Base-by-base conservation (phyloP, 1,140 invertebrate genomes). In the Wiebesia pumilae region DNA sequence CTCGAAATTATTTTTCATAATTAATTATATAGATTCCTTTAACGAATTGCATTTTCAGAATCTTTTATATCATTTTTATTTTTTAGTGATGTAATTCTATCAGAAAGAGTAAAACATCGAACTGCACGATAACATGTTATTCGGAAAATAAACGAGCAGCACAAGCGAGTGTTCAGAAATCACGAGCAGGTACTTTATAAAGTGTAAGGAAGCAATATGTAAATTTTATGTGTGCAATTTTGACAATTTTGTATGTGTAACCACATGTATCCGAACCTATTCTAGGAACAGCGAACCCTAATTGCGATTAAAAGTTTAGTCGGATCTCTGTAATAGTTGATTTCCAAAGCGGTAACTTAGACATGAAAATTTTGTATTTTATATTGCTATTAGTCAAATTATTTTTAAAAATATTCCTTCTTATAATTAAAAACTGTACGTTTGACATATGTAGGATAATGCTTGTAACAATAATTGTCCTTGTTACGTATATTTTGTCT, bases 241-340 rank as follows among this genome's bases (percentile, higher is more conserved):
- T 77, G 33, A 54, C 30, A n/a, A n/a, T n/a, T n/a, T n/a, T 24
- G 33, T 38, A 35, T 62, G 38, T 75, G 30, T 40, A 75, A 10
- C 51, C 21, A 47, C 62, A 54, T 47, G 30, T 35, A 43, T 71
- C 7, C 30, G n/a, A 21, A 71, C 33, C 3, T 71, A 71, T 51
- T n/a, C 35, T 4, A 35, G 30, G 16, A 84, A 62, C 9, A 19
- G 82, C n/a, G 19, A 40, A 43, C 43, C 43, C 40, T 84, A 79
- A 84, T 84, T 84, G 30, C 38, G 40, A 84, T 86, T 81, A 81
- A 86, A 86, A 81, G 71, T 86, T 86, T 38, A 47, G 16, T 54
- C 62, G 71, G 6, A 58, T 86, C 35, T n/a, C 79, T 83, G 81
- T 71, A 27, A 85, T 85, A 65, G 43, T 33, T 58, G 40, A 83